A percentile compares a stretch with the other conserved stretches of the same genome.
Evolutionary conservation across 2,888 invertebrate genomes (phyloP).

Genomic region (Meliscaeva auricollis): DNA sequence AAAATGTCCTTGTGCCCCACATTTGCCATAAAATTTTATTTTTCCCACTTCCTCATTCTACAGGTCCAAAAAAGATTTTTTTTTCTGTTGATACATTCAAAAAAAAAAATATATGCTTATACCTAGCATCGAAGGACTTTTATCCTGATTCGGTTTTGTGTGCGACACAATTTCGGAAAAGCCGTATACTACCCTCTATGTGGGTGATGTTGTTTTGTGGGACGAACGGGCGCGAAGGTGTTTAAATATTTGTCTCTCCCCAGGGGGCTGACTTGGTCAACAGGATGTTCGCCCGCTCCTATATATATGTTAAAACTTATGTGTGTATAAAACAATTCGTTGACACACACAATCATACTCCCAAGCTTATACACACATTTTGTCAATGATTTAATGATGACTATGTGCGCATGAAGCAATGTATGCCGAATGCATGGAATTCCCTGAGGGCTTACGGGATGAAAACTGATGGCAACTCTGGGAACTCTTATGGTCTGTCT

Average conservation of each 20-base stretch:
- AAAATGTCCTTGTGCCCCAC: slow-evolving; percentile 52
- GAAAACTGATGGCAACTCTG: slow-evolving; percentile 10
- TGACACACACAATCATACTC: neutral
- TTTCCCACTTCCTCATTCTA: slow-evolving; percentile 4
- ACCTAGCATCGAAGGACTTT: slow-evolving; percentile 62
- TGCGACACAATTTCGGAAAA: slow-evolving; percentile 70
- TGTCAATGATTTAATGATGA: slow-evolving; percentile 71
- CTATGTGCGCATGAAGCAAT: slow-evolving; percentile 58
- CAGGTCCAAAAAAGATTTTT: slow-evolving; percentile 1
- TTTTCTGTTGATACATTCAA: neutral
- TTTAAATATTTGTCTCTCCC: slow-evolving; percentile 63
- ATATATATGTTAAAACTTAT: slow-evolving; percentile 30
- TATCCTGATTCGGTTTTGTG: slow-evolving; percentile 59
- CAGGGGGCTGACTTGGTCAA: slow-evolving; percentile 47
- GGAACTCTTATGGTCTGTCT: slow-evolving; percentile 28
- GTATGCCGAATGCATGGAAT: slow-evolving; percentile 49
- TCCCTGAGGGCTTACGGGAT: slow-evolving; percentile 22
- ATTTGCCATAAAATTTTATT: slow-evolving; percentile 63
- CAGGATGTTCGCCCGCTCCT: slow-evolving; percentile 56
- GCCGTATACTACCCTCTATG: neutral
- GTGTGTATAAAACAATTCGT: slow-evolving; percentile 22
- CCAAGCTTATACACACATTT: slow-evolving; percentile 23
- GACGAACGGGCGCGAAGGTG: slow-evolving; percentile 52
- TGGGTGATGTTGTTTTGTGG: slow-evolving; percentile 17
- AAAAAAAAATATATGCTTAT: no score